These are phyloP conservation scores for Coelopa pilipes DNA, from an alignment of 2,888 invertebrate genomes.

Conservation along the genomic window DNA sequence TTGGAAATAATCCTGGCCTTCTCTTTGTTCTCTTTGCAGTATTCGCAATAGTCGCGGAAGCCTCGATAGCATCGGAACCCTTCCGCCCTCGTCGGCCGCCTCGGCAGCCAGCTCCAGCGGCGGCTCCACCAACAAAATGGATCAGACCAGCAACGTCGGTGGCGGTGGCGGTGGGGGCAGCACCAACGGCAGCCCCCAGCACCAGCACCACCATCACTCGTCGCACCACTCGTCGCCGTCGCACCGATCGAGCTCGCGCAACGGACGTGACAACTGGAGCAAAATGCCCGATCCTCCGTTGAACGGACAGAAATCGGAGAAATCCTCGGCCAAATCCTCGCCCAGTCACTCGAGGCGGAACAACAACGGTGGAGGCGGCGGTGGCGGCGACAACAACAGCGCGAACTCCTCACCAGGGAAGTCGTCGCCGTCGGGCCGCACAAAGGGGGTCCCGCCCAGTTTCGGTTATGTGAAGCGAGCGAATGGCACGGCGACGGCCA, in stretches of 20 bases:
- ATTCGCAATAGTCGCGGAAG: constrained; percentile 67
- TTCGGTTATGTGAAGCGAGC: constrained; percentile 87
- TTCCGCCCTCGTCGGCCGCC: constrained; percentile 61
- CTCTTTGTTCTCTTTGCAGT: constrained; percentile 47
- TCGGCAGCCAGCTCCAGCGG: constrained; percentile 61
- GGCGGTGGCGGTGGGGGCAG: constrained; percentile 37
- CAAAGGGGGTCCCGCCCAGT: constrained; percentile 83
- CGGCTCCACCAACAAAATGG: constrained; percentile 56
- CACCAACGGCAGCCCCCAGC: constrained; percentile 46
- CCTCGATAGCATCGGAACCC: constrained; percentile 65
- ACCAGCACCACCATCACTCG: constrained; percentile 43
- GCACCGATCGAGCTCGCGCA: constrained; percentile 57
- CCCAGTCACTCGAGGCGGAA: constrained; percentile 63
- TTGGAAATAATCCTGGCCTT: no score
- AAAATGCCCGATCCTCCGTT: constrained; percentile 65
- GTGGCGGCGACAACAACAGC: constrained; percentile 29
- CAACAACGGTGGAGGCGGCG: constrained; percentile 60
- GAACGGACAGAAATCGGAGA: constrained; percentile 61
- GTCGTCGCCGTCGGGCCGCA: constrained; percentile 63
- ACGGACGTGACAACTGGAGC: constrained; percentile 64
- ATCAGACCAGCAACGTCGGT: constrained; percentile 42
- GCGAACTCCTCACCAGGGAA: constrained; percentile 60
- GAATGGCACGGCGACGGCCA: constrained; percentile 71
- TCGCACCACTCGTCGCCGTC: constrained; percentile 34
- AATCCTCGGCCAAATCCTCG: constrained; percentile 65